Conservation (phyloP, 2,113 vertebrate genomes). For the Perccottus glenii region DNA sequence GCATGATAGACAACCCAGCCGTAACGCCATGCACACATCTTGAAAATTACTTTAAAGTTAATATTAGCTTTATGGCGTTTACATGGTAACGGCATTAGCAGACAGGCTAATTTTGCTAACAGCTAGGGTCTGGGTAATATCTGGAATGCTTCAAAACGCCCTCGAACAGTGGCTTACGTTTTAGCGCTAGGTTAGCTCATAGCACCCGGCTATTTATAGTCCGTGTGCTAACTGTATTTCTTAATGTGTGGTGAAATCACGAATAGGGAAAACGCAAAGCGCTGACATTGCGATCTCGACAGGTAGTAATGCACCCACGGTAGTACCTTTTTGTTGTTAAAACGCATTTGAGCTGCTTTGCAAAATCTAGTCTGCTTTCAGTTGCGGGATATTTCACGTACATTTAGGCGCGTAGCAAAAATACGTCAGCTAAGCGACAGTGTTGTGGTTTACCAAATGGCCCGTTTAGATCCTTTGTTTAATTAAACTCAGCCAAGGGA, state of each 20-base stretch:
- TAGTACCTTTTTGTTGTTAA: no score
- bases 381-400: slow-evolving; percentile 15
- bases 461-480: background rate
- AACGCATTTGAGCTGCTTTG: no score
- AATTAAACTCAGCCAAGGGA: no score
- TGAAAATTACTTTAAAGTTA: background rate
- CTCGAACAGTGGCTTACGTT: slow-evolving; percentile 37
- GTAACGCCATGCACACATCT: background rate
- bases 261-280: background rate
- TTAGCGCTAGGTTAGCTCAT: slow-evolving; percentile 40
- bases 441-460: background rate
- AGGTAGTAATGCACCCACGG: background rate
- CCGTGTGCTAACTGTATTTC: slow-evolving; percentile 15
- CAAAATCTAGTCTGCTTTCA: slow-evolving; percentile 11
- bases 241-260: background rate
- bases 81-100: slow-evolving; percentile 52
- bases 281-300: background rate
- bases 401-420: slow-evolving; percentile 68
- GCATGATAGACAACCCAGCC: background rate
- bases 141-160: slow-evolving; percentile 65
- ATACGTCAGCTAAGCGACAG: slow-evolving; percentile 9
- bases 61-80: slow-evolving; percentile 27
- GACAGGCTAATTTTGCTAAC: slow-evolving; percentile 61
- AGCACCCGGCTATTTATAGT: slow-evolving; percentile 69
- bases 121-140: slow-evolving; percentile 58